A percentile compares a stretch with the other conserved stretches of the same genome.
These are phyloP conservation scores for Hemiscyllium ocellatum DNA, from an alignment of 2,113 vertebrate genomes.

Conservation along the genomic window DNA sequence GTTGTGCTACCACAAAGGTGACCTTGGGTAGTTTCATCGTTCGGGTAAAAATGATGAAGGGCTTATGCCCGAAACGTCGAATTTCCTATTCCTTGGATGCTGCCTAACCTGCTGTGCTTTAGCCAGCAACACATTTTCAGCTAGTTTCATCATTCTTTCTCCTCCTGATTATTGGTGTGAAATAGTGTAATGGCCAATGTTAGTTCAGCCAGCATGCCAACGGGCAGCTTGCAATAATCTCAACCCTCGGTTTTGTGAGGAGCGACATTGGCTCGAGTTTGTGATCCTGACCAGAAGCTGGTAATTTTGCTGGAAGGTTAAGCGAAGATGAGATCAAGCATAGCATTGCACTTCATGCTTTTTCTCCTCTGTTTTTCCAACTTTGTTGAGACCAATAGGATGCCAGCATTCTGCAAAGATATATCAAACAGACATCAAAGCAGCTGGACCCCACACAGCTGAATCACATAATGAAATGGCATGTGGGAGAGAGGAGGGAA, in stretches of 20 bases:
- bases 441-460: background rate
- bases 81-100: no score
- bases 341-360: background rate
- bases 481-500: background rate
- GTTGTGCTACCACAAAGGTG: background rate
- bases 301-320: background rate
- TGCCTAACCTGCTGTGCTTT: no score
- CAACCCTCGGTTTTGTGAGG: background rate
- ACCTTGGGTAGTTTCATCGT: background rate
- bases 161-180: background rate
- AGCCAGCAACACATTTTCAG: no score
- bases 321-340: background rate
- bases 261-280: background rate
- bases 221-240: background rate
- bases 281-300: background rate
- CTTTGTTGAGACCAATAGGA: background rate
- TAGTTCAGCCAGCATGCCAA: background rate
- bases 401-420: background rate
- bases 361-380: background rate
- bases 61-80: no score
- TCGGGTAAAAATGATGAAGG: no score
- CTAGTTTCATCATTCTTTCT: background rate
- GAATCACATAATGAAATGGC: background rate
- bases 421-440: background rate
- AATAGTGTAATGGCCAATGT: background rate